phyloP scores from a whole-genome alignment of 2,888 invertebrate species.

The Gymnocheta viridis region DNA sequence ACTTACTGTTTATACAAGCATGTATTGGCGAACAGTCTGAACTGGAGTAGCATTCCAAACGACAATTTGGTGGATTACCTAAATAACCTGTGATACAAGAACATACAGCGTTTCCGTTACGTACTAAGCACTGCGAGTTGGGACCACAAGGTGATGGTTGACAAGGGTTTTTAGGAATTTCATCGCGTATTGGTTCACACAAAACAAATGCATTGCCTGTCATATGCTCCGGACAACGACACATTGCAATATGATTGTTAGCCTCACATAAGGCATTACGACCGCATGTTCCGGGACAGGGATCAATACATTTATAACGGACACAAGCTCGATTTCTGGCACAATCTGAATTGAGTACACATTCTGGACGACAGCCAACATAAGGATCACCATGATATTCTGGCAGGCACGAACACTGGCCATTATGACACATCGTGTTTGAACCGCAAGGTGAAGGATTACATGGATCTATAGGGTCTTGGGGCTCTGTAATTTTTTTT shows the following conservation, averaged over 20 bases:
- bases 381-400: constrained; percentile 91
- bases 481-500: constrained; percentile 72
- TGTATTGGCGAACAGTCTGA: constrained; percentile 87
- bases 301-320: constrained; percentile 91
- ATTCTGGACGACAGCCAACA: constrained; percentile 90
- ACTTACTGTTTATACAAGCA: constrained; percentile 88
- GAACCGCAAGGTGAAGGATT: constrained; percentile 90
- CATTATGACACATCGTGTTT: constrained; percentile 88
- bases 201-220: constrained; percentile 88
- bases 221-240: constrained; percentile 86
- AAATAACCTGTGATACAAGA: constrained; percentile 85
- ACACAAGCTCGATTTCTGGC: constrained; percentile 89
- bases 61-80: constrained; percentile 88
- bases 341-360: constrained; percentile 91
- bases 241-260: constrained; percentile 87
- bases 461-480: constrained; percentile 84
- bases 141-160: constrained; percentile 87
- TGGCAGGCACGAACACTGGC: constrained; percentile 88
- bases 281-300: constrained; percentile 92
- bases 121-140: constrained; percentile 86
- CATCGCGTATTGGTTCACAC: constrained; percentile 84
- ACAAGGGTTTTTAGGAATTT: constrained; percentile 84
- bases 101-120: constrained; percentile 85
- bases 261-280: constrained; percentile 89
- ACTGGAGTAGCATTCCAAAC: constrained; percentile 88